A percentile compares a stretch with the other conserved stretches of the same genome.
phyloP scores from a whole-genome alignment of 2,888 invertebrate species.

The Oxytorus armatus region DNA sequence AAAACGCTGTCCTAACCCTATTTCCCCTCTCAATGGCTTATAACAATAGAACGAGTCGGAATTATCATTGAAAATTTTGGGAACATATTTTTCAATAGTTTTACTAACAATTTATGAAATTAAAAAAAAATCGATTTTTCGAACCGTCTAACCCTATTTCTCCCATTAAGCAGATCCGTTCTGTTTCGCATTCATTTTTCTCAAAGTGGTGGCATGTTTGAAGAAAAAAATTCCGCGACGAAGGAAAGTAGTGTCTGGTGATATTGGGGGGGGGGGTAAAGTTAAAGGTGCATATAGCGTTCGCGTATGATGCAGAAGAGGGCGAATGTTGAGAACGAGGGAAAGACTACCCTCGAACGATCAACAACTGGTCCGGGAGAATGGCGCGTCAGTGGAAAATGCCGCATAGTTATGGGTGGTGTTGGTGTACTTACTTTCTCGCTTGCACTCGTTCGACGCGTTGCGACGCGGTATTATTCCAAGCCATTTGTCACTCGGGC shows the following conservation, averaged over 20 bases:
- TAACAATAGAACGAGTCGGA: too few species aligned
- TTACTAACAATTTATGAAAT: too few species aligned
- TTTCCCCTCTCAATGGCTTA: too few species aligned
- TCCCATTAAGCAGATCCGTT: too few species aligned
- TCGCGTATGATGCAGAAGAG: conserved; percentile 4
- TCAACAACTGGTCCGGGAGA: conserved; percentile 55
- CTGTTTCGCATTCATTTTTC: too few species aligned
- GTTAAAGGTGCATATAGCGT: not conserved
- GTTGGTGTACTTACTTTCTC: conserved; percentile 48
- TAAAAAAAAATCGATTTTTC: too few species aligned
- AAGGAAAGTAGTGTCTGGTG: not conserved
- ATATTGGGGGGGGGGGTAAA: not conserved
- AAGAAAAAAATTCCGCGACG: not conserved
- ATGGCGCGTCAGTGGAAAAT: conserved; percentile 53
- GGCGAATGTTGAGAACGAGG: conserved; percentile 13
- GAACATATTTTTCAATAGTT: too few species aligned
- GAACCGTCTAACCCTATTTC: too few species aligned
- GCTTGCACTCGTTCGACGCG: conserved; percentile 35
- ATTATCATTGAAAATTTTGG: too few species aligned
- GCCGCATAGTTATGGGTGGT: conserved; percentile 52
- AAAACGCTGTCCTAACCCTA: too few species aligned
- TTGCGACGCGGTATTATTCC: conserved; percentile 84
- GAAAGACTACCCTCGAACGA: conserved; percentile 45
- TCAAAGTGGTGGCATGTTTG: too few species aligned
- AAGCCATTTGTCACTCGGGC: conserved; percentile 83